Evolutionary conservation across 2,797 vertebrate species (phyloP).

Genomic region (Pipistrellus nathusii): DNA sequence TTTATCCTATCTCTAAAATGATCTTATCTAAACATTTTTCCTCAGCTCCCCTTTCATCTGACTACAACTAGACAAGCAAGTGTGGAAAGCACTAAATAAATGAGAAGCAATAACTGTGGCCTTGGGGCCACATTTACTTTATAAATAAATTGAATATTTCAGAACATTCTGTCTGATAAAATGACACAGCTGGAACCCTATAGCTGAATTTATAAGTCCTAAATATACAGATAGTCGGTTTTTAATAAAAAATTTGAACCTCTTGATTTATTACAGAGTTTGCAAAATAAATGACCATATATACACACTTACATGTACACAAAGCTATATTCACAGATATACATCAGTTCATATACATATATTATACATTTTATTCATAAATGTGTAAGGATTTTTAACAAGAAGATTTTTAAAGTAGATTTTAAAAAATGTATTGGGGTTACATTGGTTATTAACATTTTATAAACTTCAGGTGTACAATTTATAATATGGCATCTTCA

Average conservation of each 20-base stretch:
- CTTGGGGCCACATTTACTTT: background rate
- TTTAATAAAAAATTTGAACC: constrained; percentile 11
- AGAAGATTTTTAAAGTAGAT: background rate
- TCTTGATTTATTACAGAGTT: background rate
- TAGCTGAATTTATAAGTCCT: background rate
- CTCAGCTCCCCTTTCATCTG: background rate
- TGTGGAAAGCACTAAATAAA: constrained; percentile 42
- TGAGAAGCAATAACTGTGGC: background rate
- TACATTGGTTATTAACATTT: background rate
- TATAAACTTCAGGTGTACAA: background rate
- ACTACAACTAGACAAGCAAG: background rate
- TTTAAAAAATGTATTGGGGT: background rate
- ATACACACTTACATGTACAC: fast-evolving
- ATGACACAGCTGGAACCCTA: background rate
- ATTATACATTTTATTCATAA: background rate
- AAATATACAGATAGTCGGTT: background rate
- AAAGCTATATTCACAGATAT: background rate
- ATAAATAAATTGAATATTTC: constrained; percentile 30
- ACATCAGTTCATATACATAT: background rate
- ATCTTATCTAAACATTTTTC: background rate
- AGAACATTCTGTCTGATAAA: constrained; percentile 23
- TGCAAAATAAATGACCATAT: background rate
- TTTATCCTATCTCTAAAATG: background rate
- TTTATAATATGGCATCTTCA: too few species aligned
- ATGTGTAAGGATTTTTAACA: background rate